phyloP scores from a whole-genome alignment of 2,888 invertebrate genomes.

The Cephus sareptanus region DNA sequence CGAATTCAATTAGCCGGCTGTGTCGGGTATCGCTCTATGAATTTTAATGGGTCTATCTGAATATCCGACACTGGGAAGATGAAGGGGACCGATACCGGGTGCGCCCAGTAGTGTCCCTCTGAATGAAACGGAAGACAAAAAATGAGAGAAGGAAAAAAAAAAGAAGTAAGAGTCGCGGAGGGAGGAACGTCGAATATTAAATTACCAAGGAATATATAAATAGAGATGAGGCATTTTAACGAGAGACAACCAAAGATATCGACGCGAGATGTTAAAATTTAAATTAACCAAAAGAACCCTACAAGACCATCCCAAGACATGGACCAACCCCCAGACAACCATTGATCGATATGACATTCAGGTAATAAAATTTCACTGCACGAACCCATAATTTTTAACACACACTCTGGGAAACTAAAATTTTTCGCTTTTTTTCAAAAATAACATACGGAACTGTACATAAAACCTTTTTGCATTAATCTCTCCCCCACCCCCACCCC shows the following conservation, averaged over 20 bases:
- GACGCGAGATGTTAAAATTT: neutral
- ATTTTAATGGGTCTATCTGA: conserved; percentile 38
- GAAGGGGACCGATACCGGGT: neutral
- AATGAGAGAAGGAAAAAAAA: neutral
- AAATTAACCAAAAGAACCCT: neutral
- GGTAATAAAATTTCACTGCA: neutral
- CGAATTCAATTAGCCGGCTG: conserved; percentile 37
- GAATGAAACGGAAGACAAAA: neutral
- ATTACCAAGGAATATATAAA: conserved; percentile 42
- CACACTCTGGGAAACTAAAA: neutral
- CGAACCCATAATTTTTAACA: neutral
- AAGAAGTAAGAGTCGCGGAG: neutral
- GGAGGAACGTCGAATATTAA: conserved; percentile 33
- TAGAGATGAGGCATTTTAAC: conserved; percentile 34
- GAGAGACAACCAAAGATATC: conserved; percentile 7
- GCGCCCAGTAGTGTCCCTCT: neutral
- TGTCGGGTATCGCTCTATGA: conserved; percentile 36
- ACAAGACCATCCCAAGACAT: neutral
- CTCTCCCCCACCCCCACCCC: neutral
- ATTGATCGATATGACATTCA: neutral
- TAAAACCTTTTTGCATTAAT: conserved; percentile 3
- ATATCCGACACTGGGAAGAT: conserved; percentile 17
- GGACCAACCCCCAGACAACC: neutral
- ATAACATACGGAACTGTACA: neutral
- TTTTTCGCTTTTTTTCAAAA: neutral